These are phyloP conservation scores for Balaeniceps rex DNA, from an alignment of 2,113 vertebrate genomes.

Conservation along the genomic window DNA sequence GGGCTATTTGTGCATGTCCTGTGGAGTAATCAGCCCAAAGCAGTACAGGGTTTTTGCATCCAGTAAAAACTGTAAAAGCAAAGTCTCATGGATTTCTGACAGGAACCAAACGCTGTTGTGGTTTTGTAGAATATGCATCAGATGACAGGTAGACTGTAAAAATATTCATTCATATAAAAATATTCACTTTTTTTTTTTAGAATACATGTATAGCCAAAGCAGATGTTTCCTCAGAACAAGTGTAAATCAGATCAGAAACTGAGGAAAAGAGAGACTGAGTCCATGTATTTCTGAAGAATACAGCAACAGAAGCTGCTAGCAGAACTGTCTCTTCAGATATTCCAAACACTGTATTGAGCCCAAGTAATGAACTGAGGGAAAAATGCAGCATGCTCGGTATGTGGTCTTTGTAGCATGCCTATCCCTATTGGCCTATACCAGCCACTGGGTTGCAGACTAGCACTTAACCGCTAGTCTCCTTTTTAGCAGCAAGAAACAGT, in stretches of 20 bases:
- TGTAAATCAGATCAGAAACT: background rate
- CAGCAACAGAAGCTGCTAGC: background rate
- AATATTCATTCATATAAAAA: background rate
- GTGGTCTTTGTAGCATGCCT: background rate
- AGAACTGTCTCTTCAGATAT: background rate
- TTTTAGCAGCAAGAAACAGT: background rate
- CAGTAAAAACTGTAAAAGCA: background rate
- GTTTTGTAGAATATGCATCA: background rate
- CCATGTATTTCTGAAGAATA: background rate
- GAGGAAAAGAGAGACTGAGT: background rate
- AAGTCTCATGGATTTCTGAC: background rate
- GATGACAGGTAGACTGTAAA: background rate
- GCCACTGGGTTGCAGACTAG: background rate
- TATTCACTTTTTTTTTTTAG: background rate
- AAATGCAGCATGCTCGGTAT: too few relatives aligned
- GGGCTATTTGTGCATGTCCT: background rate
- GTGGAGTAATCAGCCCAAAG: background rate
- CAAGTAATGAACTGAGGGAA: background rate
- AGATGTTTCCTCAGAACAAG: background rate
- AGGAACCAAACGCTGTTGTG: background rate
- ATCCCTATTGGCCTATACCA: background rate
- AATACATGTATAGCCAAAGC: background rate
- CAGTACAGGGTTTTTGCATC: background rate
- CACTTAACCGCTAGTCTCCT: background rate
- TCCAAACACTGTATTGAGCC: background rate